Conservation (phyloP, 2,888 invertebrate genomes). For the Acheta domesticus region DNA sequence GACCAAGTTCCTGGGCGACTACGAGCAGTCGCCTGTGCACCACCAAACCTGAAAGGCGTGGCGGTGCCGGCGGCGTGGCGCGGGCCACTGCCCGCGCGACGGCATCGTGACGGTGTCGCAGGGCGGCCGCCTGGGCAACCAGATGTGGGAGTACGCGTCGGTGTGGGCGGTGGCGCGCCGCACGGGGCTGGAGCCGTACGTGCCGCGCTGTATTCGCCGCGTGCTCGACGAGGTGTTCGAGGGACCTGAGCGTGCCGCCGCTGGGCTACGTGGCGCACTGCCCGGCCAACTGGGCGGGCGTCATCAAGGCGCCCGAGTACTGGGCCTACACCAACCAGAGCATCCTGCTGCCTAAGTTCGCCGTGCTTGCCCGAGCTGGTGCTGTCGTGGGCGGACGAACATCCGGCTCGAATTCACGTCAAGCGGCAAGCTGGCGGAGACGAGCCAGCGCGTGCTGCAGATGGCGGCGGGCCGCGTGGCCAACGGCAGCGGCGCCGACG, state of each 20-base stretch:
- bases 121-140: constrained; percentile 50
- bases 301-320: constrained; percentile 52
- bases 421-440: constrained; percentile 49
- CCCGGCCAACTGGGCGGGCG: constrained; percentile 50
- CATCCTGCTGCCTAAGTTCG: constrained; percentile 55
- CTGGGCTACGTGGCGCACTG: constrained; percentile 56
- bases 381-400: constrained; percentile 55
- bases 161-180: constrained; percentile 52
- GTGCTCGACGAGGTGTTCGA: constrained; percentile 56
- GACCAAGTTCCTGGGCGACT: constrained; percentile 49
- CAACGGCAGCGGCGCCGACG: constrained; percentile 40
- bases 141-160: constrained; percentile 54
- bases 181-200: constrained; percentile 51
- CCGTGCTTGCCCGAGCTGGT: constrained; percentile 55
- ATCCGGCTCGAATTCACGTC: constrained; percentile 55
- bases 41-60: constrained; percentile 47
- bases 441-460: constrained; percentile 50
- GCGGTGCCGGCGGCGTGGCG: constrained; percentile 41
- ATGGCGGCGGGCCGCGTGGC: constrained; percentile 42
- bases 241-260: constrained; percentile 53
- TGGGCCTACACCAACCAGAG: constrained; percentile 58
- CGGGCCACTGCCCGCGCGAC: constrained; percentile 47
- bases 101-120: constrained; percentile 52
- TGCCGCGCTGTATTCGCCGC: constrained; percentile 52
- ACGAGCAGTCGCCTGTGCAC: constrained; percentile 56